Evolutionary conservation across 1,140 invertebrate genomes (phyloP), one percentile per base, ranked within the genome.

Genomic region (Halesus radiatus): DNA sequence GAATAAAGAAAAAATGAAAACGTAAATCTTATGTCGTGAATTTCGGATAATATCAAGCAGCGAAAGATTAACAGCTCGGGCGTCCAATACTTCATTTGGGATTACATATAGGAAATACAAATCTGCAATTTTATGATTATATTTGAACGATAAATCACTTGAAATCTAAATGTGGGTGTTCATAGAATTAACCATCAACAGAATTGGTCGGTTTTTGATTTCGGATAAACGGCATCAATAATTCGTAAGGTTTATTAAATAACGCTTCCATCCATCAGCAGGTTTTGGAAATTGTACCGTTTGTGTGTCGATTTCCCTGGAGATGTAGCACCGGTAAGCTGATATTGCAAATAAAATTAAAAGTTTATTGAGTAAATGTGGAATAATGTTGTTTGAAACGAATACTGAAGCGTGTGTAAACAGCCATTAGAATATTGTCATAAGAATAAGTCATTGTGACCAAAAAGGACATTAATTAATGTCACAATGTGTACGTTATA

Each of bases 81-180:
- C 18, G 68, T 72, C 22, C 18, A 53, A 72, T 53, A 72, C 37
- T 52, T 53, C 68, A 53, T 72, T 72, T 18, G 20, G 16, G n/a
- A 72, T 50, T 52, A 72, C 68, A 20, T 23, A 23, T 50, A 60
- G 23, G 23, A 60, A 53, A 72, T 72, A 72, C 68, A 66, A 66
- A 66, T 66, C 62, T 20, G 68, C 68, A 20, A 54, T 72, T 72
- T 72, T 72, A 72, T 72, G 68, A 72, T 72, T 72, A 72, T 72
- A 45, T 72, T 50, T 5, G 45, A 50, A 10, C 20, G 10, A 52
- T 72, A 72, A 72, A 72, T 72, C 68, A 72, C 20, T 10, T 53
- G 15, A 15, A 22, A 52, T 18, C 18, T 26, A 20, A 6, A 6
- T 3, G 68, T 72, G 68, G 68, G 68, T 53, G 68, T 53, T n/a